Base-by-base conservation (phyloP, 2,888 invertebrate species). In the Cheilosia scutellata region DNA sequence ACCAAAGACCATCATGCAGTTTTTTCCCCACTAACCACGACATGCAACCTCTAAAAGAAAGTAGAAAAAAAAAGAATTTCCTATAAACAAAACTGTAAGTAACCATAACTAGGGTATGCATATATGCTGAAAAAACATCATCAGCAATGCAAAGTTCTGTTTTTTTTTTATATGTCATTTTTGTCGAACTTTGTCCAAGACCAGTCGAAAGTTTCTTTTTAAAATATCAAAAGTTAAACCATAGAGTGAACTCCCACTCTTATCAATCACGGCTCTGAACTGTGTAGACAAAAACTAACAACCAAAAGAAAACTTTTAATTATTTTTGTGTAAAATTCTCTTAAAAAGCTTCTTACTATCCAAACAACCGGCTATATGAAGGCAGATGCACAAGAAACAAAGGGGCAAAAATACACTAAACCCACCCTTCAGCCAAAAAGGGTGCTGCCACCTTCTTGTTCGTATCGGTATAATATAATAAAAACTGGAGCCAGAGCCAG, bases 281-380 rank as follows among this genome's bases (percentile, higher is more conserved):
- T 68, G 37, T 57, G 29, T 20, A 37, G 68, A 70, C 62, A 70
- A 77, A 77, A 77, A 78, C 51, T 37, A 60, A 60, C 60, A 53
- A 72, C 60, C 60, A 72, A 82, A 75, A 76, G 71, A 66, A 82
- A 82, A 82, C 77, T 82, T 82, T 82, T 82, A 84, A 84, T 84
- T 84, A 84, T 84, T 84, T 78, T 84, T 84, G 79, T 79, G 84
- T 75, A 71, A 84, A 75, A 79, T 79, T 84, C 58, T 79, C 84
- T 65, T 70, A 70, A 79, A 83, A 84, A 84, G 79, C 84, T 79
- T 84, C 74, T 75, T 84, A 65, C 84, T 79, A 75, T 70, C 79
- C 79, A 84, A 84, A 84, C 79, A 84, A 84, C 70, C 63, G 63
- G 47, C 27, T 58, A 63, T 76, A 63, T 20, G 31, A 82, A 68